phyloP scores from a whole-genome alignment of 2,797 vertebrate genomes.

The Paratrypauchen microcephalus region DNA sequence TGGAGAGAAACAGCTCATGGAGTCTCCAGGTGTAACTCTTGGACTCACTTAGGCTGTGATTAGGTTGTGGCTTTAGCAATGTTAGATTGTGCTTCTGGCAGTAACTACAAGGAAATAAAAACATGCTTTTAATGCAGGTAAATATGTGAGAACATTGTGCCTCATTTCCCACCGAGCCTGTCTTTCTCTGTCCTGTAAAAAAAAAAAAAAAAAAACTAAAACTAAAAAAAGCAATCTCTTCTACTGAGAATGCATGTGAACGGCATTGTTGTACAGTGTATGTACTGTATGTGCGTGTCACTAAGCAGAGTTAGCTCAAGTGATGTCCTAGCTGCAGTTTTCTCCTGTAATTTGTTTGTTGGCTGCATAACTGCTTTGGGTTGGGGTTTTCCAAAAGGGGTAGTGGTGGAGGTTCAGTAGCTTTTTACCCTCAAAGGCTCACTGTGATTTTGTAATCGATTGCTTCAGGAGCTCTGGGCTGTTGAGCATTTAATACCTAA shows the following conservation, averaged over 20 bases:
- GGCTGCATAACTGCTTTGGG: slow-evolving; percentile 25
- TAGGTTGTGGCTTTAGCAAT: not conserved
- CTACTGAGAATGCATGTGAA: slow-evolving; percentile 51
- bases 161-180: slow-evolving; percentile 71
- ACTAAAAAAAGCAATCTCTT: slow-evolving; percentile 47
- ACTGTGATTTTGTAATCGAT: slow-evolving; percentile 10
- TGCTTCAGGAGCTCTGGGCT: slow-evolving; percentile 1
- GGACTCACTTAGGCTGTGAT: not conserved
- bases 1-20: not conserved
- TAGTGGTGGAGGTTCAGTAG: slow-evolving; percentile 5
- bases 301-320: slow-evolving; percentile 43
- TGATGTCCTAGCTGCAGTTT: slow-evolving; percentile 26
- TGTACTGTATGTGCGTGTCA: slow-evolving; percentile 38
- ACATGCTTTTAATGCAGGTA: slow-evolving; percentile 43
- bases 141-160: slow-evolving; percentile 67
- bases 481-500: not conserved
- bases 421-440: slow-evolving; percentile 9
- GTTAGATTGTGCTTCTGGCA: slow-evolving; percentile 1
- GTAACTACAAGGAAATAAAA: not conserved
- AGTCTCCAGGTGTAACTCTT: slow-evolving; percentile 6
- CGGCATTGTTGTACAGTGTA: slow-evolving; percentile 48
- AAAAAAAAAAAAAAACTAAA: too few species aligned
- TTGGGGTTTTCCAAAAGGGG: slow-evolving; percentile 29
- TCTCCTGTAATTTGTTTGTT: slow-evolving; percentile 25
- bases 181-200: slow-evolving; percentile 61